Evolutionary conservation across 2,113 vertebrate species (phyloP).

Genomic region (Daphoenositta chrysoptera): DNA sequence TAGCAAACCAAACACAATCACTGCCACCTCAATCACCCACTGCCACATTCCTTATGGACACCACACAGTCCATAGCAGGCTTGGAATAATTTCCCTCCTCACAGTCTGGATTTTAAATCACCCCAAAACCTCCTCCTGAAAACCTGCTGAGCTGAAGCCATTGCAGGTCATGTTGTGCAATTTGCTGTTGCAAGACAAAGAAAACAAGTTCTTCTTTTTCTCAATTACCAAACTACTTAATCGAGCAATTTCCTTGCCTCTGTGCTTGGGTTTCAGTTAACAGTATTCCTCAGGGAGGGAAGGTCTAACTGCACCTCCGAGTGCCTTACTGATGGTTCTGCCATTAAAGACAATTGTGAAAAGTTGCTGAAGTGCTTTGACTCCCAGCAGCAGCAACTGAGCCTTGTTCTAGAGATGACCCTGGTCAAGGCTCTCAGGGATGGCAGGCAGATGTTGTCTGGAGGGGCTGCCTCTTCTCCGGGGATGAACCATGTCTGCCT

Average conservation of each 20-base stretch:
- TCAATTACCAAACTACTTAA: conserved; percentile 49
- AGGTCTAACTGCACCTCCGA: neutral
- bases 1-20: neutral
- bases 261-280: conserved; percentile 11
- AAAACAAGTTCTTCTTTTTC: conserved; percentile 64
- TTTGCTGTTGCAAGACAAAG: conserved; percentile 40
- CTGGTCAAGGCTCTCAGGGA: fast-evolving
- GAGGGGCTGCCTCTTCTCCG: neutral
- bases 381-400: neutral
- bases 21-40: neutral
- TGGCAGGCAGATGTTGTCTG: neutral
- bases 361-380: neutral
- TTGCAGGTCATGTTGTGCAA: conserved; percentile 28
- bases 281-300: conserved; percentile 8
- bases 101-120: neutral
- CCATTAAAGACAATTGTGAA: neutral
- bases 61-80: neutral
- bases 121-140: neutral
- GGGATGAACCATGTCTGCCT: fast-evolving
- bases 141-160: neutral
- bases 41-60: neutral
- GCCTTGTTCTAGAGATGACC: neutral
- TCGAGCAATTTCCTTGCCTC: conserved; percentile 33
- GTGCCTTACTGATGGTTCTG: neutral
- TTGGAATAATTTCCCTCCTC: neutral